phyloP scores from a whole-genome alignment of 2,797 vertebrate genomes.

The Limnodromus scolopaceus region DNA sequence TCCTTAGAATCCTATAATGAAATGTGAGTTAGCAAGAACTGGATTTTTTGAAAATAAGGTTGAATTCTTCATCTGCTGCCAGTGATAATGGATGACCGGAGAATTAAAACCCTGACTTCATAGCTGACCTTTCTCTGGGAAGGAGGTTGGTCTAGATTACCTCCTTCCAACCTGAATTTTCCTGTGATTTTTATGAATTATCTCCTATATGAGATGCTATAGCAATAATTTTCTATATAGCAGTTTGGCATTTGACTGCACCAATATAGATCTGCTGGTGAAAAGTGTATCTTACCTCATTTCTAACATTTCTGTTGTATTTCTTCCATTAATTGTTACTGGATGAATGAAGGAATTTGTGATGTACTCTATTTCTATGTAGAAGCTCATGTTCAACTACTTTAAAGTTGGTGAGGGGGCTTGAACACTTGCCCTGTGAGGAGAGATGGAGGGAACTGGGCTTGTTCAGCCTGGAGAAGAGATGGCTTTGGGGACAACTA shows the following conservation, averaged over 20 bases:
- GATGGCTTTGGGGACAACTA: not conserved
- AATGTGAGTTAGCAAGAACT: constrained; percentile 1
- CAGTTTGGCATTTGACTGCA: not conserved
- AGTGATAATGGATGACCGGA: not conserved
- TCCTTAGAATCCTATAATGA: constrained; percentile 26
- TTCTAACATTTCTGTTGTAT: not conserved
- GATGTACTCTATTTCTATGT: not conserved
- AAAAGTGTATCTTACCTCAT: not conserved
- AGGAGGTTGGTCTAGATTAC: not conserved
- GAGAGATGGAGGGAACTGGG: not conserved
- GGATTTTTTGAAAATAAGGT: not conserved
- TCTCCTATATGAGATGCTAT: not conserved
- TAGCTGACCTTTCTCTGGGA: not conserved
- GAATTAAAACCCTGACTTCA: not conserved
- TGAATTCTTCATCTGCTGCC: not conserved
- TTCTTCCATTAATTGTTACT: not conserved
- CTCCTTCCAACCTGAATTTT: not conserved
- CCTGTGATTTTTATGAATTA: not conserved
- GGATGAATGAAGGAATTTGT: not conserved
- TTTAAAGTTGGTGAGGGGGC: not conserved
- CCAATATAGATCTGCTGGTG: not conserved
- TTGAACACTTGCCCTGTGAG: not conserved
- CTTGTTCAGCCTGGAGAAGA: not conserved
- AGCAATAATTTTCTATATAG: not conserved
- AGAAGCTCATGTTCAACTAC: not conserved